Percentiles rank a stretch among this genome's conserved stretches.
Conservation (phyloP, 53 echinoderm and acorn worm species). For the Stichopus horrens region DNA sequence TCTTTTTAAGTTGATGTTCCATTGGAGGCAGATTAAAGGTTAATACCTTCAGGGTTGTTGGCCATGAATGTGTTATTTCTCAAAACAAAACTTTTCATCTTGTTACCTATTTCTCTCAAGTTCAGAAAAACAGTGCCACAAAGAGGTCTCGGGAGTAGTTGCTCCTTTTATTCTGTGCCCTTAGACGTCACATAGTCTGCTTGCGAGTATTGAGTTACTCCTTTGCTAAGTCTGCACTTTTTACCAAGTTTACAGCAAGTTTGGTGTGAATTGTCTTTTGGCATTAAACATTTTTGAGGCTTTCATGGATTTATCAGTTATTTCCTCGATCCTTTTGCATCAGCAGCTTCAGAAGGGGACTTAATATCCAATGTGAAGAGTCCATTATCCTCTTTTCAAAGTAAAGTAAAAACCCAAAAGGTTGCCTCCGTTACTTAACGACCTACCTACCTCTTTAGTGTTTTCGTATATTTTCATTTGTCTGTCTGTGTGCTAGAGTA, state of each 20-base stretch:
- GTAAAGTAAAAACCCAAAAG: no score
- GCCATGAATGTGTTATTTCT: slow-evolving; percentile 21
- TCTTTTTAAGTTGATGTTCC: not conserved
- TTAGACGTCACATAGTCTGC: slow-evolving; percentile 1
- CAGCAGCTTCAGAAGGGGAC: no score
- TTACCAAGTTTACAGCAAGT: not conserved
- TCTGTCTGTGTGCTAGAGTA: not conserved
- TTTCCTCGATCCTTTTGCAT: no score
- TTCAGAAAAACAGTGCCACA: slow-evolving; percentile 34
- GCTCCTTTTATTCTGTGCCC: not conserved
- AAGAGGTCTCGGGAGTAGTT: not conserved
- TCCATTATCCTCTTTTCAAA: no score
- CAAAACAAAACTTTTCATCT: slow-evolving; percentile 15
- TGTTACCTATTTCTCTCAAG: slow-evolving; percentile 23
- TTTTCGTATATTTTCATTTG: not conserved
- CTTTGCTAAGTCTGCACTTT: not conserved
- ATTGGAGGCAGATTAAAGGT: not conserved
- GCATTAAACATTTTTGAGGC: no score
- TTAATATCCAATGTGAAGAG: no score
- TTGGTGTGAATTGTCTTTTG: no score
- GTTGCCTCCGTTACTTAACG: no score
- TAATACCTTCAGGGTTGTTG: slow-evolving; percentile 26
- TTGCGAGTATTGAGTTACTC: not conserved
- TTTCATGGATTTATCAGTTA: no score
- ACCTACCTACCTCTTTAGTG: no score